These are phyloP conservation scores for Condylostylus longicornis DNA, from an alignment of 1,140 invertebrate genomes.

Conservation along the genomic window DNA sequence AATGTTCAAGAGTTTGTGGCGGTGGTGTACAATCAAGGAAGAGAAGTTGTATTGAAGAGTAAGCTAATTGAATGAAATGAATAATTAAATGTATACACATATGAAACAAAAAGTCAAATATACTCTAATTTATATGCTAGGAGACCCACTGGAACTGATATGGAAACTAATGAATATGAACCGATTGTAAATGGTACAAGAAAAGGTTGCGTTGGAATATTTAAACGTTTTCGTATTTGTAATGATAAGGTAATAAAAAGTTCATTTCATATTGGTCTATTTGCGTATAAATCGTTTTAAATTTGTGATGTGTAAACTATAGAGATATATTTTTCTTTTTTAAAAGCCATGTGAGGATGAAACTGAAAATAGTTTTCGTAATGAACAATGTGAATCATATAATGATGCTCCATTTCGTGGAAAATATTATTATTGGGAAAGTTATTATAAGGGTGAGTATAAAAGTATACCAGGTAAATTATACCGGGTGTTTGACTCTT, in stretches of 20 bases:
- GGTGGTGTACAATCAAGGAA: conserved; percentile 13
- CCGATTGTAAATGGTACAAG: conserved; percentile 12
- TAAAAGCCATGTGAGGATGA: no score
- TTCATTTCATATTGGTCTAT: no score
- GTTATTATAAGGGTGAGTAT: conserved; percentile 61
- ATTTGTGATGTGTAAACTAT: no score
- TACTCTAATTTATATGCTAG: no score
- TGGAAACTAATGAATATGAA: conserved; percentile 13
- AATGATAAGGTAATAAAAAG: conserved; percentile 44
- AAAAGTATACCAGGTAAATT: neutral
- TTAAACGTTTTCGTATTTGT: conserved; percentile 50
- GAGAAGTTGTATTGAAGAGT: conserved; percentile 18
- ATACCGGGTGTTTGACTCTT: neutral
- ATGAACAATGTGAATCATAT: conserved; percentile 40
- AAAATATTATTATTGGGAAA: conserved; percentile 63
- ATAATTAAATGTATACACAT: neutral
- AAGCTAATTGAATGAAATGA: neutral
- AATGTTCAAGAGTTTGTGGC: conserved; percentile 16
- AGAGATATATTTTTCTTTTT: no score
- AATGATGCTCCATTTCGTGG: conserved; percentile 64
- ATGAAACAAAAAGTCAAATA: conserved; percentile 1
- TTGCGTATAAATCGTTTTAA: no score
- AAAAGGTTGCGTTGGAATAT: conserved; percentile 43
- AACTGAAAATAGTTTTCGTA: conserved; percentile 5
- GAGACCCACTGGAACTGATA: conserved; percentile 6